Percentiles rank a stretch among this genome's conserved stretches.
Evolutionary conservation across 2,888 invertebrate species (phyloP).

Genomic region (Aporophyla lueneburgensis): DNA sequence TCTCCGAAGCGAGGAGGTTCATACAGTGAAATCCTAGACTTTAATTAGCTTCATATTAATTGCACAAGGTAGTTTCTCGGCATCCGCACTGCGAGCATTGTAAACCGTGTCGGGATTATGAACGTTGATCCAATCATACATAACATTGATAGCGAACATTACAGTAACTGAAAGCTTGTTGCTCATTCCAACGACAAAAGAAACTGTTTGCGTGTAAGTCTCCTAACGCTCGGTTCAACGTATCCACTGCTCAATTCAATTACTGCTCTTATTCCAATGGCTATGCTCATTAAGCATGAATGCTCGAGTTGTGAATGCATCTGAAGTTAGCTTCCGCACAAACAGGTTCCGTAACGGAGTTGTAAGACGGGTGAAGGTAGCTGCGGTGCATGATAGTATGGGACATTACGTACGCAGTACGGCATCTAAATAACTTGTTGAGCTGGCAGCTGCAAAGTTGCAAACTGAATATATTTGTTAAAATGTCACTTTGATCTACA

Average conservation of each 20-base stretch:
- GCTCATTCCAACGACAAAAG: background rate
- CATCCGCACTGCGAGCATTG: background rate
- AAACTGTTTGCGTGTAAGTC: background rate
- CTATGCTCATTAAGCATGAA: background rate
- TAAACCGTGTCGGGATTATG: background rate
- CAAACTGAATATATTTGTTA: conserved; percentile 11
- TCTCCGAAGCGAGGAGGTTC: background rate
- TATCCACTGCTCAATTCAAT: background rate
- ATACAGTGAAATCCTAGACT: background rate
- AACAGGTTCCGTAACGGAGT: conserved; percentile 35
- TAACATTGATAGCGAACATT: background rate
- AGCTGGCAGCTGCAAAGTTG: conserved; percentile 34
- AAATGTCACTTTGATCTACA: conserved; percentile 15
- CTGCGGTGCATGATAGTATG: conserved; percentile 1
- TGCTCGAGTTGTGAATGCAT: background rate
- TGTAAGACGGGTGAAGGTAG: background rate
- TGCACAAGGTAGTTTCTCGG: background rate
- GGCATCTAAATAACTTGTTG: conserved; percentile 15
- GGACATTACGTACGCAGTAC: background rate
- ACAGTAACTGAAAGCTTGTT: background rate
- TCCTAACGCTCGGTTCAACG: background rate
- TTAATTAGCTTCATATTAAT: background rate
- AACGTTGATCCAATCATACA: background rate
- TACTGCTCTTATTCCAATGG: background rate
- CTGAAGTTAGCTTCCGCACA: conserved; percentile 16